These are phyloP conservation scores for Macropodus opercularis DNA, from an alignment of 2,797 vertebrate species.

Conservation along the genomic window DNA sequence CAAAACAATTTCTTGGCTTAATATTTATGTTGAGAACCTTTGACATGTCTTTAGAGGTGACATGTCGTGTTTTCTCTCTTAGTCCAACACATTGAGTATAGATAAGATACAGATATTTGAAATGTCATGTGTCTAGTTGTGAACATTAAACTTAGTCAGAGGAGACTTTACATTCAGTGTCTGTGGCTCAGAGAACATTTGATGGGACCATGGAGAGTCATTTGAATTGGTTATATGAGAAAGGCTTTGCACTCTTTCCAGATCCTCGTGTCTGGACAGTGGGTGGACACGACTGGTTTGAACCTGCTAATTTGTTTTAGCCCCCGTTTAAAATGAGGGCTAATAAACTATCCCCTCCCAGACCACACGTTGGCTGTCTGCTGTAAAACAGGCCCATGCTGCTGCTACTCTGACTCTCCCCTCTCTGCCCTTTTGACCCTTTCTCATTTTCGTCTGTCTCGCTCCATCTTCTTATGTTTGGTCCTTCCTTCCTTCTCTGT, in stretches of 20 bases:
- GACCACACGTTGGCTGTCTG: constrained; percentile 63
- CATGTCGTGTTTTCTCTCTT: too few species aligned
- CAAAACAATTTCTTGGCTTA: background rate
- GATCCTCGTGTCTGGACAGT: constrained; percentile 13
- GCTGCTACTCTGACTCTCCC: constrained; percentile 46
- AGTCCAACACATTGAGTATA: too few species aligned
- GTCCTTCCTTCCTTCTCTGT: constrained; percentile 24
- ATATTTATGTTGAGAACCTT: too few species aligned
- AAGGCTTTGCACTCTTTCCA: constrained; percentile 7
- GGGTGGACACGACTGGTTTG: constrained; percentile 29
- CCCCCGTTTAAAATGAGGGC: constrained; percentile 47
- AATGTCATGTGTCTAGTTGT: too few species aligned
- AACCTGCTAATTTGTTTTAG: constrained; percentile 40
- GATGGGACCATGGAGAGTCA: too few species aligned
- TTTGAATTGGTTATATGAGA: constrained; percentile 4
- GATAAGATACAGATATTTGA: too few species aligned
- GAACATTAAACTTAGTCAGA: too few species aligned
- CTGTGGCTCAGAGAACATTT: background rate
- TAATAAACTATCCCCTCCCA: constrained; percentile 68
- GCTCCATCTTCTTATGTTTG: constrained; percentile 13
- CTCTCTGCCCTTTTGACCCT: constrained; percentile 40
- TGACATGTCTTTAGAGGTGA: too few species aligned
- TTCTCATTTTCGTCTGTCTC: constrained; percentile 1
- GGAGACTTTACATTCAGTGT: background rate
- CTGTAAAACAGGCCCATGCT: constrained; percentile 61